Base-by-base conservation (phyloP, 2,888 invertebrate genomes). In the Drosophila tanythrix region DNA sequence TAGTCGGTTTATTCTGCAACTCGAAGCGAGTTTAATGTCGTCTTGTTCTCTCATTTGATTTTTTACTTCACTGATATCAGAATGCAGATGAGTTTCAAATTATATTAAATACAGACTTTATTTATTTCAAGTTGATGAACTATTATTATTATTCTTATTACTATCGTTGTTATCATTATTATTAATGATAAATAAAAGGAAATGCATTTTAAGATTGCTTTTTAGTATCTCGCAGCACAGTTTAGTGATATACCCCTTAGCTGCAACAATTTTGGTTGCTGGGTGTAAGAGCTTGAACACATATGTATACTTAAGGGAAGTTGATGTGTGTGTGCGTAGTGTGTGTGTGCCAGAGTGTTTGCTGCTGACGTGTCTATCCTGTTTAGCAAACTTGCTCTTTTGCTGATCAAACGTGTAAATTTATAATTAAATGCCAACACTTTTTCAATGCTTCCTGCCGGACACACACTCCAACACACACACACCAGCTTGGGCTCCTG, bases 341-440 rank as follows among this genome's bases (percentile, higher is more conserved):
- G 57, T 50, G 18, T 46, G 35, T 40, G 57, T 65, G 36, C 35
- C 40, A 38, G 10, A 33, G 58, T 71, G 62, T 70, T 48, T 78
- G 61, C 55, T 85, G 83, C 86, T 80, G 81, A 69, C 73, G 78
- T 80, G 81, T 79, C 80, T 74, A 86, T 74, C 85, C 83, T 81
- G 83, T 88, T 88, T 81, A 75, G 81, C 86, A 75, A 83, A 76
- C 74, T 84, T 88, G 88, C 83, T 88, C 88, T 86, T 88, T 84
- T 83, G 43, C 79, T 81, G 81, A 62, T 71, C 74, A 76, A 77
- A 82, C 79, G 88, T 87, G 89, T 89, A 87, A 89, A 89, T 87
- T 89, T 87, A 82, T 87, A 87, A 87, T 87, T 87, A 89, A 89
- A 89, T 74, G 81, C 77, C 79, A 77, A 82, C 86, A 89, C 82